Evolutionary conservation across 1,140 invertebrate species (phyloP), one percentile per base, ranked within the genome.

Genomic region (Pogonus chalceus): DNA sequence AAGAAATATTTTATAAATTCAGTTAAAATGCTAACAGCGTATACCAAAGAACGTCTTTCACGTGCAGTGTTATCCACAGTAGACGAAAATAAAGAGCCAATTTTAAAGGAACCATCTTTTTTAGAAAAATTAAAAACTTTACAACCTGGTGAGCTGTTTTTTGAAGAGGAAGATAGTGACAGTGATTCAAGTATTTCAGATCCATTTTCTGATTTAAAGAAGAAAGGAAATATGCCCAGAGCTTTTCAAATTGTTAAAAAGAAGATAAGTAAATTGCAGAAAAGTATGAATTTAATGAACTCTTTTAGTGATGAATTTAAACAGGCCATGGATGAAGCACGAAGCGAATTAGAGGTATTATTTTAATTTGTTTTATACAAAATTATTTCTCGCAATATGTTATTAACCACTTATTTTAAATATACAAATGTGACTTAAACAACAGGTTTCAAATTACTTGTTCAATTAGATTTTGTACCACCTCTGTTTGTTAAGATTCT

Each of bases 1-100:
- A 56, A 53, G 21, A 24, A 56, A 50, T 50, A 50, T 18, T 2
- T 31, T 14, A 7, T 9, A 52, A 52, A n/a, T n/a, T n/a, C n/a
- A n/a, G n/a, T n/a, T n/a, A n/a, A 20, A 55, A 55, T 55, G 50
- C 23, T 49, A 50, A 55, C 47, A 23, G 35, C 43, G 16, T 20
- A 39, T 35, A 43, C 18, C 7, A 43, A 43, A 43, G 37, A 43
- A 43, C 37, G 37, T 43, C 37, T 43, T 9, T 43, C 37, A 43
- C 7, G 37, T 4, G 7, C 37, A 12, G 9, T 4, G 18, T 43
- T 43, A 18, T 43, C 37, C 4, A 18, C 18, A 43, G 18, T 43
- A 10, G 18, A 9, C 7, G 9, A 9, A 12, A 16, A 16, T 12
- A 43, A 43, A 43, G 4, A 10, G 4, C 37, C 37, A 18, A 14